Percentiles rank a stretch among this genome's conserved stretches.
Conservation (phyloP, 2,113 vertebrate genomes). For the Pseudonaja textilis region DNA sequence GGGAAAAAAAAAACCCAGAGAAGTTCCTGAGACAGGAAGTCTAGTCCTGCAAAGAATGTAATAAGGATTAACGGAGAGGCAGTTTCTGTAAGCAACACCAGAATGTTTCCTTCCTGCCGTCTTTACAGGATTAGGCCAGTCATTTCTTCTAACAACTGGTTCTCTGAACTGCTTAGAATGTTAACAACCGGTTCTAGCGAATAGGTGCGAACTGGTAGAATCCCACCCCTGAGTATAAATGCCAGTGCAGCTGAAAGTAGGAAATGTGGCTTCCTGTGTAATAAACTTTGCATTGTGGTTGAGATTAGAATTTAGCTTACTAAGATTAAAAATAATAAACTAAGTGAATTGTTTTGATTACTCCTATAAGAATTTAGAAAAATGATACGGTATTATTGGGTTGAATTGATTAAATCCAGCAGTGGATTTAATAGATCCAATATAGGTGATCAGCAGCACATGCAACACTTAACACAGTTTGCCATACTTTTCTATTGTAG, state of each 20-base stretch:
- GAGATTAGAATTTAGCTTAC: neutral
- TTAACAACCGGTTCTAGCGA: too few relatives aligned
- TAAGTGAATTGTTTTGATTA: neutral
- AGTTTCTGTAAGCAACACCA: too few relatives aligned
- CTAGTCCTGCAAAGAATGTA: too few relatives aligned
- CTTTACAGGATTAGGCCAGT: too few relatives aligned
- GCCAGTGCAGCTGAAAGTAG: neutral
- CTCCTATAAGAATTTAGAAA: neutral
- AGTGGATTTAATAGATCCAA: neutral
- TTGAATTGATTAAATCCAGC: neutral
- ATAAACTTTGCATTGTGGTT: neutral
- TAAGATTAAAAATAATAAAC: neutral
- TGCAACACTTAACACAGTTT: neutral
- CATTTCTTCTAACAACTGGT: too few relatives aligned
- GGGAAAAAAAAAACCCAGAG: too few relatives aligned
- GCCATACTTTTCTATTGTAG: neutral
- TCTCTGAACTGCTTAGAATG: too few relatives aligned
- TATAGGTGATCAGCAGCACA: neutral
- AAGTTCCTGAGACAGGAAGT: too few relatives aligned
- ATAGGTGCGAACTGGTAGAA: too few relatives aligned
- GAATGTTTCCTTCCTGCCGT: too few relatives aligned
- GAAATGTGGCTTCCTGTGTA: neutral
- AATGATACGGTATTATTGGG: neutral
- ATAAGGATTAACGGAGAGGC: too few relatives aligned
- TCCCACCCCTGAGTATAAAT: neutral